Evolutionary conservation across 2,113 vertebrate genomes (phyloP), one percentile per base, ranked within the genome.

Genomic region (Elephas maximus): DNA sequence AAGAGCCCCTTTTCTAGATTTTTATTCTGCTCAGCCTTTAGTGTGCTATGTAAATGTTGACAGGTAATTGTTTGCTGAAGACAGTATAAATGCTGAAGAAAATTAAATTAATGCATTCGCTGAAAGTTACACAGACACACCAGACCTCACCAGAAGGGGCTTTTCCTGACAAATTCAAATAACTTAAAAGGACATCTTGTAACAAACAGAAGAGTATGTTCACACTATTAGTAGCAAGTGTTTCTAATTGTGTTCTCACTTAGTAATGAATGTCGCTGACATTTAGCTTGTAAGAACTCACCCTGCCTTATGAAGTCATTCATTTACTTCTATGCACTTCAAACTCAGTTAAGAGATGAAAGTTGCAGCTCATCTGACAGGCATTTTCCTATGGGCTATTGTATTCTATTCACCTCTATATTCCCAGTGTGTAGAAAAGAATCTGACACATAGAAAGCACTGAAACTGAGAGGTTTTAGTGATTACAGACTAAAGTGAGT

Each of bases 221-320:
- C 65, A 96, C 30, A 53, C 57, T 96, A 53, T 96, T 4, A 21
- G 30, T 89, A 92, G 60, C 94, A 97, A 95, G 76, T 96, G 76
- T 93, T 91, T 94, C 57, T 93, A 79, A 94, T 95, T 97, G 80
- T 91, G 57, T 93, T 97, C 93, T 93, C 93, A 87, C 69, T 96
- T 88, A 83, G 76, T 87, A 96, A 88, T 95, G 85, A 95, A 71
- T 63, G 82, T 90, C 85, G 83, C 44, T 94, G 88, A 88, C 63
- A 82, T 95, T 97, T 91, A n/a, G 8, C 91, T 95, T 81, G 17
- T 69, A 85, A 95, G 69, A 84, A 67, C 23, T 81, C 24, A 28
- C 26, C 45, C 74, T 91, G 62, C 18, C 53, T 79, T 60, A 15
- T 44, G 60, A 92, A 79, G 48, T 86, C 45, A 88, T 88, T 88